A percentile compares a stretch with the other conserved stretches of the same genome.
Conservation (phyloP, 2,888 invertebrate species). For the Drosophila picticornis region DNA sequence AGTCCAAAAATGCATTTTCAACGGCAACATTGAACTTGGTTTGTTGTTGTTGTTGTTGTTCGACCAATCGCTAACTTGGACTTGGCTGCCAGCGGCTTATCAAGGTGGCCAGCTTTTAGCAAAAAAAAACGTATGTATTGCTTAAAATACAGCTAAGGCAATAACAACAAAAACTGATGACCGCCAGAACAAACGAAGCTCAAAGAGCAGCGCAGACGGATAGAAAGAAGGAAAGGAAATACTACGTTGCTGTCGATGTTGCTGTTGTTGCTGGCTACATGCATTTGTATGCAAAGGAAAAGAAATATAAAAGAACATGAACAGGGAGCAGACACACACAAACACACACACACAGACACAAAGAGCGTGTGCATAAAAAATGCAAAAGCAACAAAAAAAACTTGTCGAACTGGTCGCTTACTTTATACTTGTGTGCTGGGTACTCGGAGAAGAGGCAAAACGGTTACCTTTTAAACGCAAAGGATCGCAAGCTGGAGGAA, state of each 20-base stretch:
- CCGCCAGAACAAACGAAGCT: constrained; percentile 65
- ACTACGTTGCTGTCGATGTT: constrained; percentile 28
- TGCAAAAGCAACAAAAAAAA: constrained; percentile 72
- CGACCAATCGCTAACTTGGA: constrained; percentile 35
- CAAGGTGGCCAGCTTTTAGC: constrained; percentile 75
- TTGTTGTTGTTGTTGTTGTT: constrained; percentile 9
- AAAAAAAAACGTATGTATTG: constrained; percentile 28
- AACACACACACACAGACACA: neutral
- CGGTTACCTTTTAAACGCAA: constrained; percentile 36
- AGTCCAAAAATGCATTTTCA: constrained; percentile 61
- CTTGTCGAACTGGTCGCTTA: constrained; percentile 82
- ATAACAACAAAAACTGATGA: constrained; percentile 47
- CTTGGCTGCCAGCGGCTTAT: constrained; percentile 49
- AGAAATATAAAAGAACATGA: constrained; percentile 46
- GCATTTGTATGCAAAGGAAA: constrained; percentile 66
- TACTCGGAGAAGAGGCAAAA: constrained; percentile 20
- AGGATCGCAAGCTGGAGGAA: constrained; percentile 45
- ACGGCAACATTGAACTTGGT: constrained; percentile 73
- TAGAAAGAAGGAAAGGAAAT: constrained; percentile 59
- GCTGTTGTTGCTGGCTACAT: constrained; percentile 26
- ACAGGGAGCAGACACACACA: constrained; percentile 30
- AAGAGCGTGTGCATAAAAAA: constrained; percentile 69
- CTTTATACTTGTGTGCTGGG: constrained; percentile 26
- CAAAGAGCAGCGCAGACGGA: constrained; percentile 31
- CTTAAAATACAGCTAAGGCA: constrained; percentile 55